Evolutionary conservation across 2,797 vertebrate species (phyloP), one percentile per base, ranked within the genome.

Genomic region (Coregonus ussuriensis): DNA sequence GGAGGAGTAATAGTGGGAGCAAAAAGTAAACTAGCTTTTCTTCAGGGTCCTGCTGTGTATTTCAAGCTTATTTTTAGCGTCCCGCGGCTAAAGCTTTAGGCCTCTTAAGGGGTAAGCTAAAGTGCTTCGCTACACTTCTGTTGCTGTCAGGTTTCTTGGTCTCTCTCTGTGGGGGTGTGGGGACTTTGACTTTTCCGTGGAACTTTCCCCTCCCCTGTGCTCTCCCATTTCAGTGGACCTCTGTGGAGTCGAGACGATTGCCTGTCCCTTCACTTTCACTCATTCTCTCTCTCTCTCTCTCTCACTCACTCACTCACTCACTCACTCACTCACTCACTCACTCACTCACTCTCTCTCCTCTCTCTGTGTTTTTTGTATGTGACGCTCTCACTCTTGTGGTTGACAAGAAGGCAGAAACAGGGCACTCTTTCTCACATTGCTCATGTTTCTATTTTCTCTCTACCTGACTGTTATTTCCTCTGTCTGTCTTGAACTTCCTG

Each of bases 71-170:
- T 84, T 80, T 75, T 52, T 75, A 41, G 76, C 78, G 76, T 84
- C 72, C 56, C 74, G 54, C 72, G 71, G 70, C 76, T 73, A 52
- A 81, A 81, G 66, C 66, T 81, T 74, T 83, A 71, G 53, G 53
- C 21, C 70, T 66, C 54, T 74, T 66, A 75, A 78, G 70, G 33
- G n/a, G 67, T 70, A 76, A 82, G 78, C 80, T 74, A 59, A 4
- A 15, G 76, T 84, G 81, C 77, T 84, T 82, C 77, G 71, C 74
- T 79, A 74, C 11, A 41, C 81, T 85, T 79, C 69, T 77, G 71
- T 80, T 72, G 52, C 77, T 88, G 75, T 86, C 83, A 81, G 88
- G 85, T 87, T 80, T 83, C 79, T 86, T 85, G 15, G 65, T 35
- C 31, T 77, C 59, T 62, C 68, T 83, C 74, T 67, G 69, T 75